These are phyloP conservation scores for Patella depressa DNA, from an alignment of 2,888 invertebrate species.

Conservation along the genomic window DNA sequence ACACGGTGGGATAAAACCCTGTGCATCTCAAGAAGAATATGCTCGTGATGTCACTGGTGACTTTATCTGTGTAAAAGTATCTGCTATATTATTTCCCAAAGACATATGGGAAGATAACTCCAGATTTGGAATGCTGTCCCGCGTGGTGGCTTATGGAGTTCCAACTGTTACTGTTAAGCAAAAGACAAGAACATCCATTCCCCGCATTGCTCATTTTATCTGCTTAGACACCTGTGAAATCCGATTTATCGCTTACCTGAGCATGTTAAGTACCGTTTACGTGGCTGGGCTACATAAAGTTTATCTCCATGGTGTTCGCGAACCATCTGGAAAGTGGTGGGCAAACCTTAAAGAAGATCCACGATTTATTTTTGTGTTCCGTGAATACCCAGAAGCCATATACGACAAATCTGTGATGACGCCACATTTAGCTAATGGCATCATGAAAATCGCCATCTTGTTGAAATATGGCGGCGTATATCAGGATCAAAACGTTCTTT, in stretches of 20 bases:
- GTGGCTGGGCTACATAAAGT: conserved; percentile 43
- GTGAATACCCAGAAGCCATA: conserved; percentile 42
- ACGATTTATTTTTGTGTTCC: conserved; percentile 37
- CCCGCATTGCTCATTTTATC: conserved; percentile 40
- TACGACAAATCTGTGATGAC: conserved; percentile 38
- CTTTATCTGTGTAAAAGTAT: conserved; percentile 38
- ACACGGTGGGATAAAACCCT: conserved; percentile 38
- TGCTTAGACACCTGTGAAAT: conserved; percentile 39
- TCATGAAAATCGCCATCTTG: conserved; percentile 40
- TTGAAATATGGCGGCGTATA: conserved; percentile 45
- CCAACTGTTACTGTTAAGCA: conserved; percentile 19
- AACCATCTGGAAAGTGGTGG: conserved; percentile 42
- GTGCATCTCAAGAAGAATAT: conserved; percentile 34
- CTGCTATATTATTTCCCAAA: conserved; percentile 31
- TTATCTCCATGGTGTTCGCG: conserved; percentile 38
- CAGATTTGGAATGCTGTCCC: conserved; percentile 32
- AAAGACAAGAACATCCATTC: conserved; percentile 29
- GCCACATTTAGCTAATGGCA: conserved; percentile 35
- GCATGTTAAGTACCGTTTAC: conserved; percentile 36
- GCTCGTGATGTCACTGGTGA: conserved; percentile 34
- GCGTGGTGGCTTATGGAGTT: conserved; percentile 36
- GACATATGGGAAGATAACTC: conserved; percentile 36
- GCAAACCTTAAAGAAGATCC: conserved; percentile 29
- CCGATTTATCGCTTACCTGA: conserved; percentile 36
- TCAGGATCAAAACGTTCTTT: conserved; percentile 37